phyloP scores from a whole-genome alignment of 2,888 invertebrate genomes.

The Acanthosepion pharaonis region DNA sequence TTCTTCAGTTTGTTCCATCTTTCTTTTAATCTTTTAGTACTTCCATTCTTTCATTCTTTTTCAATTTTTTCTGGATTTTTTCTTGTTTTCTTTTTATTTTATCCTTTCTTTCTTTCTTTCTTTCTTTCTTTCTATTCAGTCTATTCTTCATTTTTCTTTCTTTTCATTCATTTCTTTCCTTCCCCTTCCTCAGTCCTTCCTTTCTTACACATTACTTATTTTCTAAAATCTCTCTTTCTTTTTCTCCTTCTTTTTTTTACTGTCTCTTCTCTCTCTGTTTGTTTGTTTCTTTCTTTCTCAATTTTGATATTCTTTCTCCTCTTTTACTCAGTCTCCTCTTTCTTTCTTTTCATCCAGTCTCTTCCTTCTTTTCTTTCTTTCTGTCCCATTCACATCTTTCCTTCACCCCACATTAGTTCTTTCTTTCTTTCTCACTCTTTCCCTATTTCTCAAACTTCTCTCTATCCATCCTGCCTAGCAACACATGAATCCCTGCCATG shows the following conservation, averaged over 20 bases:
- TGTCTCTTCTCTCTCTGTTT: neutral
- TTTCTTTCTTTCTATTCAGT: too few relatives aligned
- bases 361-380: too few relatives aligned
- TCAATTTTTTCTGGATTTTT: neutral
- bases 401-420: neutral
- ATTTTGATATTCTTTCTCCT: too few relatives aligned
- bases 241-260: neutral
- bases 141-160: neutral
- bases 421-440: neutral
- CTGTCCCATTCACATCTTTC: too few relatives aligned
- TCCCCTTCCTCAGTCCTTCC: neutral
- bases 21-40: neutral
- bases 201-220: neutral
- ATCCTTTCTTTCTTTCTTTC: neutral
- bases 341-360: neutral
- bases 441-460: neutral
- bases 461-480: slow-evolving; percentile 17
- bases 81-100: neutral
- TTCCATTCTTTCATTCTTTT: neutral
- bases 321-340: neutral
- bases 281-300: neutral
- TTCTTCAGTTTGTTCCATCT: neutral
- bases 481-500: neutral
- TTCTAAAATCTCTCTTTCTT: neutral
- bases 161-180: neutral